A percentile compares a stretch with the other conserved stretches of the same genome.
These are phyloP conservation scores for Trachymyrmex septentrionalis DNA, from an alignment of 1,140 invertebrate genomes.

Conservation along the genomic window DNA sequence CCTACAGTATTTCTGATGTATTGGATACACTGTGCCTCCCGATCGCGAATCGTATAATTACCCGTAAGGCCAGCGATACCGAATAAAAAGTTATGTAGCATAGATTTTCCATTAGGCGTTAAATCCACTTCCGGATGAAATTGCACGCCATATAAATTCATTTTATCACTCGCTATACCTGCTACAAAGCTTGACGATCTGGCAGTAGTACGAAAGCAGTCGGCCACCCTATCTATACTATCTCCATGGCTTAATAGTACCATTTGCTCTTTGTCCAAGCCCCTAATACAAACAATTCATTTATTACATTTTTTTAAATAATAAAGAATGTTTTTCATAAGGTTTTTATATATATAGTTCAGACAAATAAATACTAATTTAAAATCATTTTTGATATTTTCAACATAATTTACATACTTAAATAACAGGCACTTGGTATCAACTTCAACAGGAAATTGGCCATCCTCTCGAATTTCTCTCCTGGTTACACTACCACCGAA, in stretches of 20 bases:
- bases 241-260: constrained; percentile 99
- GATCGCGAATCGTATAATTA: constrained; percentile 94
- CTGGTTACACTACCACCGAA: constrained; percentile 97
- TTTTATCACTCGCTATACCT: constrained; percentile 96
- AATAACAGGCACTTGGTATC: constrained; percentile 96
- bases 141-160: constrained; percentile 98
- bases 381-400: background rate
- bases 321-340: background rate
- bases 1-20: constrained; percentile 97
- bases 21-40: constrained; percentile 97
- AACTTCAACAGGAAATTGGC: constrained; percentile 96
- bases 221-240: constrained; percentile 96
- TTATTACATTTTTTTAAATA: background rate
- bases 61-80: constrained; percentile 95
- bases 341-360: background rate
- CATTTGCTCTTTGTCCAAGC: constrained; percentile 94
- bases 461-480: constrained; percentile 97
- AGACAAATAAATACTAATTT: background rate
- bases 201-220: constrained; percentile 94
- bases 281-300: constrained; percentile 87
- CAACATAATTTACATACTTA: constrained; percentile 90
- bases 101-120: constrained; percentile 95
- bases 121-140: constrained; percentile 99
- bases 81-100: constrained; percentile 98
- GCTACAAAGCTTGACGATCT: constrained; percentile 94